A percentile compares a stretch with the other conserved stretches of the same genome.
These are phyloP conservation scores for Clarias gariepinus DNA, from an alignment of 2,113 vertebrate species.

Conservation along the genomic window DNA sequence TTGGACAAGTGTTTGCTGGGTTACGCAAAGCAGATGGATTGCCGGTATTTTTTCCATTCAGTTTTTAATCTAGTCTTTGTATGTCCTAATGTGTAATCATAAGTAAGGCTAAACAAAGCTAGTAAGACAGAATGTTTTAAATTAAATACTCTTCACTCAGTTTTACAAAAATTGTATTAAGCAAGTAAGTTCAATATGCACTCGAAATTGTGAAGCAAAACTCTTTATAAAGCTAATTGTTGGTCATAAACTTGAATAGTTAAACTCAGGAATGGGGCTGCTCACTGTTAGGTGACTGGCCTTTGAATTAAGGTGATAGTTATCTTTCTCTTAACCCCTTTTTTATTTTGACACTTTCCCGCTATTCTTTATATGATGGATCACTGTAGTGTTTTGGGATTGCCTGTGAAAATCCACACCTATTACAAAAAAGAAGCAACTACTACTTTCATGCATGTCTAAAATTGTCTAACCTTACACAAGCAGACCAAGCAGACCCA, in stretches of 20 bases:
- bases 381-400: not conserved
- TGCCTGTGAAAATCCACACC: not conserved
- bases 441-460: not conserved
- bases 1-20: too few relatives aligned
- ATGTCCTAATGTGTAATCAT: too few relatives aligned
- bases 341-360: too few relatives aligned
- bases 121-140: too few relatives aligned
- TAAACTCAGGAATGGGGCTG: not conserved
- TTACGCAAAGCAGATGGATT: too few relatives aligned
- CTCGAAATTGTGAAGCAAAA: not conserved
- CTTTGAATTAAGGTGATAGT: not conserved
- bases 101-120: too few relatives aligned
- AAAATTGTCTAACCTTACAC: constrained; percentile 4
- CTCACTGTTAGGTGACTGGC: not conserved
- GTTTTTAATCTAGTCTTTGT: too few relatives aligned
- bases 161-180: not conserved
- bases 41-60: too few relatives aligned
- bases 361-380: constrained; percentile 2
- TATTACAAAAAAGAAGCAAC: not conserved
- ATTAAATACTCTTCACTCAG: not conserved
- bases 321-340: not conserved
- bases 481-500: too few relatives aligned
- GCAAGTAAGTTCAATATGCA: not conserved
- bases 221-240: not conserved
- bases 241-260: not conserved